These are phyloP conservation scores for Spisula subtruncata DNA, from an alignment of 2,888 invertebrate genomes.

Conservation along the genomic window DNA sequence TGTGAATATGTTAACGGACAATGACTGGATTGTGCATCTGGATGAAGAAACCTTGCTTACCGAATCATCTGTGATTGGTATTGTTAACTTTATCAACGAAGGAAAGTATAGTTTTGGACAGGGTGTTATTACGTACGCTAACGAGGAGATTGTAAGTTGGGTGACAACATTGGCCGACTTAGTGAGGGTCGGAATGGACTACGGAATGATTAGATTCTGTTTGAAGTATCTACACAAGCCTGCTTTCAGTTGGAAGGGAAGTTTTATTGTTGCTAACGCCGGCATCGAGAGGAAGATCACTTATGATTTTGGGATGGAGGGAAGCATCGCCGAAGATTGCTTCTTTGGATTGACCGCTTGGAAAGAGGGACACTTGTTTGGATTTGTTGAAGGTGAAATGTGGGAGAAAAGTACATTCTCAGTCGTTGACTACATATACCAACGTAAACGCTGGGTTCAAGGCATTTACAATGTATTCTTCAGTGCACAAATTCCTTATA, in stretches of 20 bases:
- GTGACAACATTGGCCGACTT: slow-evolving; percentile 82
- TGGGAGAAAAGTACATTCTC: slow-evolving; percentile 84
- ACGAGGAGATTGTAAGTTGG: slow-evolving; percentile 82
- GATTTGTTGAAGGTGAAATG: slow-evolving; percentile 84
- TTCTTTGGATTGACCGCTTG: slow-evolving; percentile 82
- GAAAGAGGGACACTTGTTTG: slow-evolving; percentile 82
- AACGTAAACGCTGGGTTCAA: slow-evolving; percentile 82
- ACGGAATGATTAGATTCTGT: slow-evolving; percentile 75
- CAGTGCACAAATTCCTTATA: slow-evolving; percentile 76
- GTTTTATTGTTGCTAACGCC: slow-evolving; percentile 82
- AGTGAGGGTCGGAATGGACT: slow-evolving; percentile 82
- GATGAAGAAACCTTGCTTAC: slow-evolving; percentile 84
- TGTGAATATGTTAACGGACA: slow-evolving; percentile 78
- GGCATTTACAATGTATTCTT: slow-evolving; percentile 80
- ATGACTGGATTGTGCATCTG: slow-evolving; percentile 84
- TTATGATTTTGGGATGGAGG: slow-evolving; percentile 82
- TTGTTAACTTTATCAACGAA: slow-evolving; percentile 83
- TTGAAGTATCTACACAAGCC: slow-evolving; percentile 80
- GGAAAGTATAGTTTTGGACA: slow-evolving; percentile 81
- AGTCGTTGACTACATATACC: slow-evolving; percentile 79
- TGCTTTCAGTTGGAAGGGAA: slow-evolving; percentile 84
- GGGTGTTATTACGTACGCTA: slow-evolving; percentile 82
- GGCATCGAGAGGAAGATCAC: slow-evolving; percentile 79
- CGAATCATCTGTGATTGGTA: slow-evolving; percentile 81
- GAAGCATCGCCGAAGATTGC: slow-evolving; percentile 83